Evolutionary conservation across 2,797 vertebrate species (phyloP), one percentile per base, ranked within the genome.

Genomic region (Danio albolineatus): DNA sequence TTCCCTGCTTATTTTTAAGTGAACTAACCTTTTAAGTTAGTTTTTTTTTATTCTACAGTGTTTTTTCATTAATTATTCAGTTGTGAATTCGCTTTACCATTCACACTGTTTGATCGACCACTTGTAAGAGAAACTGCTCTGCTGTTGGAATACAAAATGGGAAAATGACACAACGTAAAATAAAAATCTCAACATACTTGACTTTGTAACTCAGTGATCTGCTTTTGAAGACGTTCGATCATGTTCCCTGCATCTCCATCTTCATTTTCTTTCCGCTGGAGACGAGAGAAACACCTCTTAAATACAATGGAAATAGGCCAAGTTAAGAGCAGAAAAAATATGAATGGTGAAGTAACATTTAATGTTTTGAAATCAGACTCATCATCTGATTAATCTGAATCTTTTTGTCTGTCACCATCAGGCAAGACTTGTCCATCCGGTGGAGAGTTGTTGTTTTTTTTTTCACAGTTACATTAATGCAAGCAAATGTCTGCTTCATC

Each of bases 221-320:
- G 73, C 39, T 81, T 54, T 76, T 81, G 65, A 14, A 76, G 73
- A 61, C 64, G 6, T 48, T 14, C 13, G n/a, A 71, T 6, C 46
- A 44, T 16, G 16, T 46, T 39, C 4, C 10, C 38, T 28, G 59
- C 51, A 19, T 49, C n/a, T 59, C 60, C 48, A 8, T 7, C 54
- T 57, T 43, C 46, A 44, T 70, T 46, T 41, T 48, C 65, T 46
- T 76, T 60, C 60, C 2, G n/a, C 65, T 70, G 41, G 3, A 69
- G 41, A 71, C 44, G 62, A 70, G 7, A 2, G n/a, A 61, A 59
- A 46, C 4, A 43, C 5, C 17, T 21, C 17, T 46, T 38, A 10
- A 64, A 64, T 41, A 14, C 6, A 62, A 16, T 49, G 54, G 28
- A 43, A 41, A 71, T 17, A 9, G n/a, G 36, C 46, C 6, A 13